phyloP scores from a whole-genome alignment of 2,113 vertebrate genomes.

The Nestor notabilis region DNA sequence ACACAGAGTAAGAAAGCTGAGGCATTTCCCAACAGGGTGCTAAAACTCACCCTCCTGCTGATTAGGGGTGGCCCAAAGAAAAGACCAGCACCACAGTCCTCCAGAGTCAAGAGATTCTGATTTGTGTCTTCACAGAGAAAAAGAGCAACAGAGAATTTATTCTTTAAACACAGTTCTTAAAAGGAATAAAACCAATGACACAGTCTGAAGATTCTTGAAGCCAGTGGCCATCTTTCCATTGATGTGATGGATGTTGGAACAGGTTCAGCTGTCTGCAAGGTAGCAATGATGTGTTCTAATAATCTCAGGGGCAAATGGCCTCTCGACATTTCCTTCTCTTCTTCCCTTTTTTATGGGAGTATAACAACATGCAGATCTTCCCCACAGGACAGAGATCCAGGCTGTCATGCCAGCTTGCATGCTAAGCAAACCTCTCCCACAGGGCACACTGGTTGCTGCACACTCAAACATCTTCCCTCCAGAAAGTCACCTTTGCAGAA shows the following conservation, averaged over 20 bases:
- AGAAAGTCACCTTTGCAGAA: not conserved
- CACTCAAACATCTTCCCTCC: not conserved
- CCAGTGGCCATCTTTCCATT: not conserved
- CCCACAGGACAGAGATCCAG: not conserved
- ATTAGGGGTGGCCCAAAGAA: not conserved
- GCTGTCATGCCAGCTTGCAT: not conserved
- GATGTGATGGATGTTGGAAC: not conserved
- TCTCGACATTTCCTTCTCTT: not conserved
- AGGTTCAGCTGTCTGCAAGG: not conserved
- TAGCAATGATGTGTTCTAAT: not conserved
- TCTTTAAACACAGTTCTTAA: not conserved
- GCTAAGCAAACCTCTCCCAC: not conserved
- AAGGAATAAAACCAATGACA: not conserved
- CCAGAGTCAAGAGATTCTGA: not conserved
- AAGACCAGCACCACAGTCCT: not conserved
- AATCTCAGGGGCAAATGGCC: not conserved
- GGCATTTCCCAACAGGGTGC: not conserved
- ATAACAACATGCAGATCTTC: not conserved
- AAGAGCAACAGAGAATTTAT: not conserved
- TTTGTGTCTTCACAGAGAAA: not conserved
- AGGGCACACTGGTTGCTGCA: not conserved
- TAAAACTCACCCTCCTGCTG: not conserved
- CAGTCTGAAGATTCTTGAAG: not conserved
- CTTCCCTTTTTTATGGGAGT: not conserved
- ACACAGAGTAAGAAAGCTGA: not conserved